Evolutionary conservation across 2,888 invertebrate species (phyloP).

Genomic region (Ferdinandea cuprea): DNA sequence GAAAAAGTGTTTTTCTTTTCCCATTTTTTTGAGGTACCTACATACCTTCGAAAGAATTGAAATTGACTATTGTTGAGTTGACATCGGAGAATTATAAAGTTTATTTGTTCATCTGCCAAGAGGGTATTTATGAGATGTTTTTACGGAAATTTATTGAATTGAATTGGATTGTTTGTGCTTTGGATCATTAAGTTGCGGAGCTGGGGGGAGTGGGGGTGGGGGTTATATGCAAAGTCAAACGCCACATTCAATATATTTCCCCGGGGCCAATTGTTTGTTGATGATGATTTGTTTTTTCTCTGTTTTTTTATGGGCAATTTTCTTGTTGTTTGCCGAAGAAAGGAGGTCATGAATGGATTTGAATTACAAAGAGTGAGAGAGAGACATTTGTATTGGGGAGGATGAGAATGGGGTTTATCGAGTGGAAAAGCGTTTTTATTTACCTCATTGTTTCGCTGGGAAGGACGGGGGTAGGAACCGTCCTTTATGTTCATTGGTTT

Average conservation of each 20-base stretch:
- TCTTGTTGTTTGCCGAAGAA: conserved; percentile 53
- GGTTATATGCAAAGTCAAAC: no score
- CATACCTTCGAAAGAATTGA: conserved; percentile 31
- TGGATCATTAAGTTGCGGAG: conserved; percentile 67
- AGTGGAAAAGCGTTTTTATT: conserved; percentile 8
- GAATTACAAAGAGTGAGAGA: conserved; percentile 10
- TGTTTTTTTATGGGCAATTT: conserved; percentile 33
- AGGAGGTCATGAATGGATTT: conserved; percentile 20
- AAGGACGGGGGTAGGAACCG: no score
- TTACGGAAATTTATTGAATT: conserved; percentile 64
- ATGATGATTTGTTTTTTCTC: background rate
- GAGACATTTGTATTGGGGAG: background rate
- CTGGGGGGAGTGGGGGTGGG: background rate
- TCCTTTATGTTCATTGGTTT: no score
- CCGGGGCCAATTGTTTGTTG: conserved; percentile 45
- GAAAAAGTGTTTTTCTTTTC: conserved; percentile 7
- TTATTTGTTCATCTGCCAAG: conserved; percentile 66
- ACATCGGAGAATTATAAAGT: conserved; percentile 50
- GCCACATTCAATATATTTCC: conserved; percentile 28
- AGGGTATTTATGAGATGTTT: conserved; percentile 64
- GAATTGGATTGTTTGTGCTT: conserved; percentile 68
- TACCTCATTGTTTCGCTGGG: no score
- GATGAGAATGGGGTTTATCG: conserved; percentile 1
- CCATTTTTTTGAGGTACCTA: conserved; percentile 38
- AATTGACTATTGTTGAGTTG: conserved; percentile 57